Conservation (phyloP, 2,113 vertebrate species). For the Prionailurus viverrinus region DNA sequence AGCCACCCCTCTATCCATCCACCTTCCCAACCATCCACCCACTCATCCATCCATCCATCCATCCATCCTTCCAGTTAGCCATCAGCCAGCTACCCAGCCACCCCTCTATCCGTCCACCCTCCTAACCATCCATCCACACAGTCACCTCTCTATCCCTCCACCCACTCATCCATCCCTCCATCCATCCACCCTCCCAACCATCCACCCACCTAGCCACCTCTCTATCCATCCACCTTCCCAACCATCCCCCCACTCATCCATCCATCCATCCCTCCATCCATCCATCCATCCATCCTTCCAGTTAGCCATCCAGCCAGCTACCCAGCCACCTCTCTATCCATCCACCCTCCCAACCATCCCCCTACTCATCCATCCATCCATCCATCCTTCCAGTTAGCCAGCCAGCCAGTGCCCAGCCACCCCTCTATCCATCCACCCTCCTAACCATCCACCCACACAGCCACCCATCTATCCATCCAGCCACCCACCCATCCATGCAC, state of each 20-base stretch:
- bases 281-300: too few relatives aligned
- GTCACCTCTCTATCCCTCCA: too few relatives aligned
- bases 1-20: too few relatives aligned
- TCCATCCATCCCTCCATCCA: too few relatives aligned
- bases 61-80: neutral
- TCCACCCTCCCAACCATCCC: neutral
- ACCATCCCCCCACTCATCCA: neutral
- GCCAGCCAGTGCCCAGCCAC: neutral
- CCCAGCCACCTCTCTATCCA: neutral
- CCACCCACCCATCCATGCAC: neutral
- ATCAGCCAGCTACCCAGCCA: too few relatives aligned
- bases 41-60: too few relatives aligned
- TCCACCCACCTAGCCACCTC: too few relatives aligned
- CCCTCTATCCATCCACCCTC: neutral
- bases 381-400: neutral
- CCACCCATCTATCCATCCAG: neutral
- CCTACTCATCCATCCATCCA: neutral
- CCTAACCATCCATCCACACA: neutral
- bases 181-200: neutral
- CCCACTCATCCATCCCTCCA: neutral
- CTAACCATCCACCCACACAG: rapidly evolving
- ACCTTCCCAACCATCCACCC: neutral
- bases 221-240: neutral
- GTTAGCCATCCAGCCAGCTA: too few relatives aligned
- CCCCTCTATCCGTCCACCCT: too few relatives aligned